Base-by-base conservation (phyloP, 1,140 invertebrate genomes). In the Lordiphosa clarofinis region DNA sequence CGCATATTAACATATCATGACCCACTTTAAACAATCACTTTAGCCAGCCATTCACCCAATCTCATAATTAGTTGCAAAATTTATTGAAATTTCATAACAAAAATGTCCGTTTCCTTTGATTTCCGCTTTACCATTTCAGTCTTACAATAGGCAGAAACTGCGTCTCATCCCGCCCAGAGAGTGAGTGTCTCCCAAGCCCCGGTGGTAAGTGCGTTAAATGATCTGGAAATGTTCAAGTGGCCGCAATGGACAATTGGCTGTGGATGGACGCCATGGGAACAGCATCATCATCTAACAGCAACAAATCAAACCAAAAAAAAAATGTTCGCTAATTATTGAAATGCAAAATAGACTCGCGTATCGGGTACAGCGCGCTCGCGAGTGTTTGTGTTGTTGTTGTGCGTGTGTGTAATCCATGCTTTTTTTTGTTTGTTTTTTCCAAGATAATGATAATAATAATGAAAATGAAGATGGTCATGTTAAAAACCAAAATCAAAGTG, bases 31-130 rank as follows among this genome's bases (percentile, higher is more conserved):
- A 38, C 15, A 15, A 15, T 15, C 15, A 15, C 15, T 24, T 21
- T 24, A 24, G 11, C 21, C 35, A 12, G 7, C n/a, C 11, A 50
- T 11, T n/a, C 19, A 39, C 24, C 36, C 11, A 15, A 47, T 33
- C 64, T 11, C 42, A 68, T 68, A 53, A 68, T 68, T 82, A 71
- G 66, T 82, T 75, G 75, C 64, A 75, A 75, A 79, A 71, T 81
- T 81, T 74, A 74, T 74, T 60, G 67, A 79, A 75, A 82, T 40
- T 52, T 56, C 28, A 31, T 31, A 71, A 75, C 71, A 82, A 56
- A 65, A 79, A 67, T 74, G 66, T 81, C 75, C 59, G 60, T 75
- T 79, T 82, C 61, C 67, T 53, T 67, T 78, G 35, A 59, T 53
- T 46, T 56, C 40, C 70, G 56, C 12, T 61, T 49, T 57, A 50